Evolutionary conservation across 2,797 vertebrate genomes (phyloP), one percentile per base, ranked within the genome.

Genomic region (Argya squamiceps): DNA sequence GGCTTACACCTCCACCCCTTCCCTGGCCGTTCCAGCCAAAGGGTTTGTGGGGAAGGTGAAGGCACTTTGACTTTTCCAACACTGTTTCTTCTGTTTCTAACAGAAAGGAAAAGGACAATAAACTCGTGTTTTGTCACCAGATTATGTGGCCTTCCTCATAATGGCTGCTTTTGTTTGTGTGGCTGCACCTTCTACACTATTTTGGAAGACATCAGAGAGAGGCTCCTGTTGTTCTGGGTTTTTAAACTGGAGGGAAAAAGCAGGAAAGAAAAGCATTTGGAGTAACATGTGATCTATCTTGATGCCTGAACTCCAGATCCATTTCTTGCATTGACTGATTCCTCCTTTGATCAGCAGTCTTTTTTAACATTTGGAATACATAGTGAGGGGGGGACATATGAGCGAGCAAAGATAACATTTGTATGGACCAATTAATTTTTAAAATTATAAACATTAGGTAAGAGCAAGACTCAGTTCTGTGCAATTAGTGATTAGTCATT

Each of bases 401-500:
- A 74, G 36, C 52, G 74, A 70, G 60, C 12, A 63, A 29, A 70
- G 52, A 34, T 36, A 68, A 47, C 30, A 50, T 32, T 92, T 56
- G 12, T 47, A 69, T 65, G 21, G 13, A 59, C 37, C 6, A 73
- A 44, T 75, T 81, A 0, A 34, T 77, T 83, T 81, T 77, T 80
- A 17, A 50, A 36, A 39, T 78, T 81, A 69, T 37, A 36, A 91
- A 58, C 15, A 7, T 27, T 34, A 37, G 52, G 55, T 47, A 59
- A 84, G 65, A 88, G 10, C 22, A 77, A 62, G 34, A 39, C 6
- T 70, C 4, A 62, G 8, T 75, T 88, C 60, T 46, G 47, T 47
- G 39, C 30, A 82, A 70, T 92, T 90, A 82, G 18, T 71, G 26
- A 34, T 90, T 93, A 90, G 59, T 79, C 55, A 82, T 88, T 78